A percentile compares a stretch with the other conserved stretches of the same genome.
Conservation (phyloP, 2,888 invertebrate genomes). For the Polyploca ridens region DNA sequence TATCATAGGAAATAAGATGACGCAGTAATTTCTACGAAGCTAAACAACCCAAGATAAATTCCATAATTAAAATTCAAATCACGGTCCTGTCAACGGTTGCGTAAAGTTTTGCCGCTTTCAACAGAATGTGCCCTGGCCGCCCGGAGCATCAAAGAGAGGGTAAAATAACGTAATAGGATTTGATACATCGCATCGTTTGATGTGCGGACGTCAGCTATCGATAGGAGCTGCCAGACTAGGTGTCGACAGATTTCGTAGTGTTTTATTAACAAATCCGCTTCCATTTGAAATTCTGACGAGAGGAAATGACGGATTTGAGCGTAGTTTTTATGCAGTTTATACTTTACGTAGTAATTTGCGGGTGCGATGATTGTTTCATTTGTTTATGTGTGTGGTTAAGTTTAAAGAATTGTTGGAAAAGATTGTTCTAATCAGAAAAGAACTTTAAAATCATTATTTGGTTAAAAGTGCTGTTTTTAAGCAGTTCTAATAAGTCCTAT, state of each 20-base stretch:
- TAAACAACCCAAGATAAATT: background rate
- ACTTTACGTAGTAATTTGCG: too few species aligned
- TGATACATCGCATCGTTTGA: slow-evolving; percentile 28
- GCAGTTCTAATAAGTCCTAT: too few species aligned
- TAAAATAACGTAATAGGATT: slow-evolving; percentile 36
- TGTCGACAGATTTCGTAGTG: slow-evolving; percentile 25
- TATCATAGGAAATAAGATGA: too few species aligned
- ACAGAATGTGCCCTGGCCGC: background rate
- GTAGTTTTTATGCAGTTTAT: background rate
- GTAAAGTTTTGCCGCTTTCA: background rate
- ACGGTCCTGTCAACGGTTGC: background rate
- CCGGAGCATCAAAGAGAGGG: slow-evolving; percentile 3
- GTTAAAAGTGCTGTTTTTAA: too few species aligned
- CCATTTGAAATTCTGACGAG: background rate
- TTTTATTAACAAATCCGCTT: slow-evolving; percentile 13
- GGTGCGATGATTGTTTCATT: too few species aligned
- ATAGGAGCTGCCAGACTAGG: slow-evolving; percentile 6
- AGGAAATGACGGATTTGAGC: background rate
- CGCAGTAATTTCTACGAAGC: background rate
- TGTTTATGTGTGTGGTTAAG: too few species aligned
- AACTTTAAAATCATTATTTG: too few species aligned
- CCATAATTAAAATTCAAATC: slow-evolving; percentile 1
- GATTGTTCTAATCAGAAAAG: too few species aligned
- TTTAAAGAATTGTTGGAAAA: too few species aligned
- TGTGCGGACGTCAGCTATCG: slow-evolving; percentile 27